Evolutionary conservation across 1,140 invertebrate species (phyloP), one percentile per base, ranked within the genome.

Genomic region (Myzus persicae): DNA sequence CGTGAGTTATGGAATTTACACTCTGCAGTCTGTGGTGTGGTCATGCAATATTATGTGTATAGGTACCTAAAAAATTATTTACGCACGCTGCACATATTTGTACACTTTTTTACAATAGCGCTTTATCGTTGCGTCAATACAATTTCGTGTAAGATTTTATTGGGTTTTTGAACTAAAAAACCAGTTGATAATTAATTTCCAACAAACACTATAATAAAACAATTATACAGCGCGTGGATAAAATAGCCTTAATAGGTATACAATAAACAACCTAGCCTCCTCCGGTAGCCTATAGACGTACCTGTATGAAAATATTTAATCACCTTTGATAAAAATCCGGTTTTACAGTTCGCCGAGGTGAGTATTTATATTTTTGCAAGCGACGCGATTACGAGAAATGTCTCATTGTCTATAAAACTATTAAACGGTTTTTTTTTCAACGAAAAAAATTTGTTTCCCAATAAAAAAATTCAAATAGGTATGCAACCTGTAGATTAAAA

Each of bases 131-230:
- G 59, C 11, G 31, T n/a, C 14, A 76, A 76, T n/a, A 76, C 36
- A n/a, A 76, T 76, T 76, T n/a, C n/a, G 31, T 76, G 59, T 76
- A n/a, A 14, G 14, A 6, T 76, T 76, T 76, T 76, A 76, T 76
- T 76, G 59, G 59, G 31, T 76, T 76, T 76, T 76, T 76, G 59
- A 76, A 76, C 59, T 76, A 76, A 76, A 67, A 76, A 76, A 76
- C 59, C 59, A 76, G 31, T 76, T 76, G 59, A 76, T 76, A 76
- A 76, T 76, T 76, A 76, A 76, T 76, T 76, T 76, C 14, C 31
- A n/a, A 36, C 59, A 76, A 31, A n/a, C n/a, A n/a, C n/a, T n/a
- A n/a, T 76, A 14, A 5, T 76, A 76, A 76, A 76, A 76, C 14
- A 76, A 76, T 76, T n/a, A 76, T n/a, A 76, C 59, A 76, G 7